A percentile compares a stretch with the other conserved stretches of the same genome.
Conservation (phyloP, 2,113 vertebrate species). For the Eolophus roseicapilla region DNA sequence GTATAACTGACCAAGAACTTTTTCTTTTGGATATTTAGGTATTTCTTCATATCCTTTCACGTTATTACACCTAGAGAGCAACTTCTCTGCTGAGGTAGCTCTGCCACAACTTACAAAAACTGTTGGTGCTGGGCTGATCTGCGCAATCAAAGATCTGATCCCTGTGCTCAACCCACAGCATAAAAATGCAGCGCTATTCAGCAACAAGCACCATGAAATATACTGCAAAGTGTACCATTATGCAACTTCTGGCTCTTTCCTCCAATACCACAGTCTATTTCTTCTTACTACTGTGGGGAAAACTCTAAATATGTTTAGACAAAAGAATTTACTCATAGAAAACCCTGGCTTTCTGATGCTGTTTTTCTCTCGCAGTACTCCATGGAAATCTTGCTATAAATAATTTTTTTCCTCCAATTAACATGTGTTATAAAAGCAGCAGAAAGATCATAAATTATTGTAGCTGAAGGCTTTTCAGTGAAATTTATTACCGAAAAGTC, state of each 20-base stretch:
- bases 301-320: background rate
- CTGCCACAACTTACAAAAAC: background rate
- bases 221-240: background rate
- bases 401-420: constrained; percentile 44
- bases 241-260: background rate
- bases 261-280: background rate
- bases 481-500: constrained; percentile 57
- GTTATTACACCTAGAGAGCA: background rate
- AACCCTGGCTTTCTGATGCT: background rate
- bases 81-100: background rate
- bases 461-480: constrained; percentile 13
- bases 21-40: background rate
- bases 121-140: too few relatives aligned
- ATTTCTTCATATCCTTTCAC: background rate
- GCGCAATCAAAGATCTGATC: background rate
- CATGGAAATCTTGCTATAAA: constrained; percentile 11
- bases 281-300: background rate
- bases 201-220: background rate
- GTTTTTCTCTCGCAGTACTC: background rate
- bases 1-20: background rate
- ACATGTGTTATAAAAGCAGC: background rate
- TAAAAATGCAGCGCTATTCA: fast-evolving
- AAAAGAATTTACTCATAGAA: background rate
- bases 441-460: constrained; percentile 49
- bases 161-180: background rate